Base-by-base conservation (phyloP, 2,113 vertebrate genomes). In the Passer domesticus region DNA sequence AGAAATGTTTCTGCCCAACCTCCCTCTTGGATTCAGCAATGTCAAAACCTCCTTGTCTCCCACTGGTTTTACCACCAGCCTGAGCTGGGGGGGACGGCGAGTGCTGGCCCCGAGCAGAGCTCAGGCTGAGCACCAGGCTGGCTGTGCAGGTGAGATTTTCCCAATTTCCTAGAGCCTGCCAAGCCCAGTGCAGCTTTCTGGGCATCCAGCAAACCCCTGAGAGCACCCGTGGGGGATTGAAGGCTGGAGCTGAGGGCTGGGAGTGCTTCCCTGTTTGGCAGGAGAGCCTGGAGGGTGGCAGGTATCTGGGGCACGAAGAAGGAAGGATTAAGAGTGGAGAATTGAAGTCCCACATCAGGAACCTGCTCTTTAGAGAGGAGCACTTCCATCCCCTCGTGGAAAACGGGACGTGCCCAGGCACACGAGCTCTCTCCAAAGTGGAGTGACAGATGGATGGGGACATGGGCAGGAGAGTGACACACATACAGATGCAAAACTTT, bases 401-500 rank as follows among this genome's bases (percentile, higher is more conserved):
- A 7, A 41, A 56, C 0, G 1, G 86, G 82, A 94, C 12, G 3
- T 58, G 81, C 43, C 41, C 43, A 9, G 56, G 66, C 43, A 24
- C 84, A 74, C 6, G 6, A 83, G 55, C 1, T 2, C 8, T 81
- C 49, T 89, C 68, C 44, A 14, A 0, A 8, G 3, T 6, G 60
- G 63, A 66, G 92, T 25, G 82, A n/a, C 63, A 91, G 92, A 88
- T 11, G 80, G 87, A 64, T 21, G 52, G 64, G 52, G 75, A 68
- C 49, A 67, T 9, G 20, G 76, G n/a, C 52, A 53, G 91, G 24
- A 76, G 27, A 87, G 83, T 64, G 87, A 87, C 94, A 95, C 78
- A 39, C 60, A 95, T 23, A 88, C 7, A 95, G 72, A 97, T 95
- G 93, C 93, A 93, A 94, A 96, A 55, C 78, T 13, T 18, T 18